Conservation (phyloP, 2,797 vertebrate species). For the Epinephelus malabaricus region DNA sequence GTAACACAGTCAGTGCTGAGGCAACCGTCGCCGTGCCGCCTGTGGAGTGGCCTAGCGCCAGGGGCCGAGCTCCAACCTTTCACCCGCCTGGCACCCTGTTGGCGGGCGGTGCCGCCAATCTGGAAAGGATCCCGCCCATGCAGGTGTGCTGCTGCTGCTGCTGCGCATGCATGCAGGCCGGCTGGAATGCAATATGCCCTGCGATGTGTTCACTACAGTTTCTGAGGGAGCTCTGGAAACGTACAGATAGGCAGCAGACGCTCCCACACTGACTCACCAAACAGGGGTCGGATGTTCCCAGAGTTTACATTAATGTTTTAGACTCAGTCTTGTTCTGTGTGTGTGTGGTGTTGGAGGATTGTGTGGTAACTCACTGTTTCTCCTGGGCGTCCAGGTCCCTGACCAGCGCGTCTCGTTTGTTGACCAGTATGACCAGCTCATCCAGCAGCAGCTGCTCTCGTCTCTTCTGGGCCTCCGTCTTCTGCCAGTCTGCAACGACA, state of each 20-base stretch:
- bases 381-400: conserved; percentile 97
- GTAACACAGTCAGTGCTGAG: conserved; percentile 40
- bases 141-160: conserved; percentile 48
- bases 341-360: background rate
- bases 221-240: conserved; percentile 13
- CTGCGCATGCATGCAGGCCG: conserved; percentile 13
- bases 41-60: conserved; percentile 56
- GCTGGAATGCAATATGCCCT: background rate
- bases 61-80: conserved; percentile 61
- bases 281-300: background rate
- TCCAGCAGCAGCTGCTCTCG: conserved; percentile 97
- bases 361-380: conserved; percentile 92
- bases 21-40: conserved; percentile 42
- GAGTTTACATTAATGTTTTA: background rate
- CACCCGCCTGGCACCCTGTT: conserved; percentile 53
- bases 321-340: background rate
- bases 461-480: conserved; percentile 97
- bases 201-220: conserved; percentile 10
- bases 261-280: background rate
- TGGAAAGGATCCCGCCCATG: conserved; percentile 50
- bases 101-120: conserved; percentile 34
- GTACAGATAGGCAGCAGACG: conserved; percentile 8
- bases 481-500: conserved; percentile 93
- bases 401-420: conserved; percentile 97
- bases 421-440: conserved; percentile 96